A percentile compares a stretch with the other conserved stretches of the same genome.
Conservation (phyloP, 1,140 invertebrate species). For the Popillia japonica region DNA sequence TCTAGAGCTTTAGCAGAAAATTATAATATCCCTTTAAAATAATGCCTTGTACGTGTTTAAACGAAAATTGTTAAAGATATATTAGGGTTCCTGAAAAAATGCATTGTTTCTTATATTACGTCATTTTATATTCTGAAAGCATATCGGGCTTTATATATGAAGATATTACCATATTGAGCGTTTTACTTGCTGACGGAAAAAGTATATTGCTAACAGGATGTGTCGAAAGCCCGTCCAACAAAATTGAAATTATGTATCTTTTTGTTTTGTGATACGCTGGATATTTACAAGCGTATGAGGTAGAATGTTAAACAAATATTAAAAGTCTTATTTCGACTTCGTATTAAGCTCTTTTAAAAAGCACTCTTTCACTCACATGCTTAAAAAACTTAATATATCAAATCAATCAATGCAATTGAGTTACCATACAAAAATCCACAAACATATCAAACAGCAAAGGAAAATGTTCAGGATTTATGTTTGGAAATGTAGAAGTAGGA, state of each 20-base stretch:
- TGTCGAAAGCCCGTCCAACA: background rate
- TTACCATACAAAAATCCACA: no score
- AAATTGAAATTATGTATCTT: background rate
- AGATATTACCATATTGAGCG: slow-evolving; percentile 18
- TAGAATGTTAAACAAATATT: no score
- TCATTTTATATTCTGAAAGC: background rate
- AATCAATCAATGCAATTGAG: no score
- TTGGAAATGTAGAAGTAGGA: no score
- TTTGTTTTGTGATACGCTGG: background rate
- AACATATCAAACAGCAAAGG: no score
- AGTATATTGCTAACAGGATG: background rate
- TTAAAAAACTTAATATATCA: no score
- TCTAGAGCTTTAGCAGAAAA: background rate
- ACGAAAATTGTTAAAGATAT: slow-evolving; percentile 4
- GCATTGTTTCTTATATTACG: slow-evolving; percentile 9
- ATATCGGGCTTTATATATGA: slow-evolving; percentile 2
- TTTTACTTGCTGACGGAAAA: slow-evolving; percentile 1
- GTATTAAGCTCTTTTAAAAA: no score
- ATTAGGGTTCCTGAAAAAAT: background rate
- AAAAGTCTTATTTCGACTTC: no score
- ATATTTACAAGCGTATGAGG: background rate
- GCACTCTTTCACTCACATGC: no score
- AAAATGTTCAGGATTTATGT: no score
- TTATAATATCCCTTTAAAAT: slow-evolving; percentile 7
- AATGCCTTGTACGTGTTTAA: slow-evolving; percentile 13